Evolutionary conservation across 2,888 invertebrate species (phyloP), one percentile per base, ranked within the genome.

Genomic region (Boloria euphrosyne): DNA sequence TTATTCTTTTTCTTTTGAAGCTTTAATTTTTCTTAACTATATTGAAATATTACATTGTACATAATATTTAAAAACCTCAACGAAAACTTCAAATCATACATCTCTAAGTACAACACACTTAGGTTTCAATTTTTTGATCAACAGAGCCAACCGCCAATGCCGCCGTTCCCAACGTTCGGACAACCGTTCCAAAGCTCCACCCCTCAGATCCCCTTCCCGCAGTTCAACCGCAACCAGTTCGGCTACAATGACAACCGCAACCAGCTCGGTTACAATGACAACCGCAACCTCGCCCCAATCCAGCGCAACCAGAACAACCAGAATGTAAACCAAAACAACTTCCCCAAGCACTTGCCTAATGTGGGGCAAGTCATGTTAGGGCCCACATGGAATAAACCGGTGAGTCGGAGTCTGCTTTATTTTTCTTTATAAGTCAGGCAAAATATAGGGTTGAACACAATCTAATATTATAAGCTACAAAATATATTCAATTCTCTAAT

Each of bases 341-440:
- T 87, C 84, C 80, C 85, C 80, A 77, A 78, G 62, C 84, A 86
- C 70, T 69, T 85, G 73, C 88, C 86, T 1, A 76, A 71, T 22
- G 82, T 83, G 1, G 72, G 61, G 46, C 75, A 74, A 0, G 70
- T 72, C 7, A 76, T 7, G 76, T 65, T 62, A 44, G 64, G n/a
- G 13, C 61, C 55, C 6, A 16, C 68, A 1, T 68, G 68, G 68
- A 51, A 14, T 44, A 58, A 62, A 44, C 53, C 61, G 62, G 68
- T 68, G 13, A 38, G 46, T 22, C 10, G n/a, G n/a, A n/a, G n/a
- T n/a, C n/a, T n/a, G n/a, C n/a, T n/a, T n/a, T n/a, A n/a, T n/a
- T n/a, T n/a, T n/a, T n/a, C n/a, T n/a, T n/a, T n/a, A n/a, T n/a
- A n/a, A n/a, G 10, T 10, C 31, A 38, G 31, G 7, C 10, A 38